These are phyloP conservation scores for Atherinosoma microstoma DNA, from an alignment of 2,797 vertebrate genomes.

Conservation along the genomic window DNA sequence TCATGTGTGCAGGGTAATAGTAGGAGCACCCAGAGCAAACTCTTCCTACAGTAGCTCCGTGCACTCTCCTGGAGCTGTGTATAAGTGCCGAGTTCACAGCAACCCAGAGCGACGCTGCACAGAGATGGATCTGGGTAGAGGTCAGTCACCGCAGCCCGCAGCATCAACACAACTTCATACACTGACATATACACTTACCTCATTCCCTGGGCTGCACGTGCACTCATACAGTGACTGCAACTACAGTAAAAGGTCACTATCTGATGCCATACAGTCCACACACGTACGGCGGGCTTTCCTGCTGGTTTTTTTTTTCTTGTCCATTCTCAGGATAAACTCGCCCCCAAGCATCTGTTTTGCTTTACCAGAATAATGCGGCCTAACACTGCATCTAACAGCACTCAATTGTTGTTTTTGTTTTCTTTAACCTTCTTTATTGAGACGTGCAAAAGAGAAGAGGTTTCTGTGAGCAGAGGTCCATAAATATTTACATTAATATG, in stretches of 20 bases:
- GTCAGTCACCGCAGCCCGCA: conserved; percentile 78
- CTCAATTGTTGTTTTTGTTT: conserved; percentile 48
- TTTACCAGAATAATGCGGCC: conserved; percentile 74
- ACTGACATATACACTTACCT: background rate
- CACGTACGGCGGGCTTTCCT: conserved; percentile 26
- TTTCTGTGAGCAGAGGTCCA: conserved; percentile 53
- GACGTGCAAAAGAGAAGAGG: conserved; percentile 49
- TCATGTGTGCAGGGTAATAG: conserved; percentile 89
- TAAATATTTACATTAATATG: conserved; percentile 80
- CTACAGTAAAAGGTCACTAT: conserved; percentile 2
- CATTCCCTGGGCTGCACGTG: conserved; percentile 8
- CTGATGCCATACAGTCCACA: background rate
- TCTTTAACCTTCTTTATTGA: conserved; percentile 27
- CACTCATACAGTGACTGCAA: background rate
- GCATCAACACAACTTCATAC: conserved; percentile 12
- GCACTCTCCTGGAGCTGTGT: conserved; percentile 93
- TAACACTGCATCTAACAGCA: conserved; percentile 57
- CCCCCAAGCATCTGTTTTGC: conserved; percentile 75
- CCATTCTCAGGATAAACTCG: conserved; percentile 46
- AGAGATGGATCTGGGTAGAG: conserved; percentile 96
- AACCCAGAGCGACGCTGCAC: conserved; percentile 96
- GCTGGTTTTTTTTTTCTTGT: conserved; percentile 24
- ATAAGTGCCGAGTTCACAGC: conserved; percentile 95
- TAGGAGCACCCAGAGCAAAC: conserved; percentile 94
- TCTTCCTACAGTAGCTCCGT: conserved; percentile 93